Base-by-base conservation (phyloP, 1,140 invertebrate genomes). In the Stegodyphus mimosarum region DNA sequence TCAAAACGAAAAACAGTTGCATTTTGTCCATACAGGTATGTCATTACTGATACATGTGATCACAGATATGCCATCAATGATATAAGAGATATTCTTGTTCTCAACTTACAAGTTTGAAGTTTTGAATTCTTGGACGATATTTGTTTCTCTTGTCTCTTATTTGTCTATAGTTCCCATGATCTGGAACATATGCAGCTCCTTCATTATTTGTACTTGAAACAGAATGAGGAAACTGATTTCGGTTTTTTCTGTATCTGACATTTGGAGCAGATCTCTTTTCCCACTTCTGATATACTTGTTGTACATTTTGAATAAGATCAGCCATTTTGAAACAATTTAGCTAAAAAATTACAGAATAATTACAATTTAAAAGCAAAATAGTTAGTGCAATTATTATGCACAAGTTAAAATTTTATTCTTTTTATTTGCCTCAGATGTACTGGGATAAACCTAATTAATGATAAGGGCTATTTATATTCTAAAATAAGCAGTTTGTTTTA, bases 281-380 rank as follows among this genome's bases (percentile, higher is more conserved):
- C 78, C 78, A 80, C 52, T 80, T 80, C 50, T 80, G 70, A 72
- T 60, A 80, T 6, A 80, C 78, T n/a, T 71, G 67, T 80, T 80
- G 66, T 7, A 78, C 17, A 69, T 78, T 78, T 48, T 78, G 64
- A 69, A 78, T 69, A 7, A 78, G 64, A 69, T 78, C 76, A 52
- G 76, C n/a, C 76, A 78, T 78, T 6, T 78, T 60, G 55, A 33
- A 33, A 33, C 33, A 33, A 33, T 33, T 1, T 33, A 60, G 55
- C 55, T 60, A 60, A 9, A 60, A 60, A 60, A 11, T 15, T 60
- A 0, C 9, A 60, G 55, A 60, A 15, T 60, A 15, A 2, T 60
- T 11, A 60, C 55, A 33, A 60, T 60, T 2, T 60, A 15, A 9
- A 60, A 60, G 55, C 55, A 60, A 11, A 60, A 60, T 60, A 60